A percentile compares a stretch with the other conserved stretches of the same genome.
phyloP scores from a whole-genome alignment of 2,113 vertebrate species.

The Rhizomys pruinosus region DNA sequence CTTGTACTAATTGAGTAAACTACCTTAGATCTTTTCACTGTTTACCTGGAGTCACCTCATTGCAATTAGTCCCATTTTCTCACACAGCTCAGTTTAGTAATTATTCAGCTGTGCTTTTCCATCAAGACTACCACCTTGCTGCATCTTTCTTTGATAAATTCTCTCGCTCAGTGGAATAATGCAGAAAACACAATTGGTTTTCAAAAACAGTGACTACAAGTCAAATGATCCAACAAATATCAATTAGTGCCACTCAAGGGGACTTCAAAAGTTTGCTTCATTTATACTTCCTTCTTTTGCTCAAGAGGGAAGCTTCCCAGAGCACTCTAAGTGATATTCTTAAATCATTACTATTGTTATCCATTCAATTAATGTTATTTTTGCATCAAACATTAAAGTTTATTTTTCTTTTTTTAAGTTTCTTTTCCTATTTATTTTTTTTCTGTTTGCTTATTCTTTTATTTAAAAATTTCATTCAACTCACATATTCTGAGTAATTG shows the following conservation, averaged over 20 bases:
- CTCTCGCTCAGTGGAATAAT: not conserved
- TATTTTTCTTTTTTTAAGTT: no score
- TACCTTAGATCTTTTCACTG: not conserved
- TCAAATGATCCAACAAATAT: conserved; percentile 41
- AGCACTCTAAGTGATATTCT: not conserved
- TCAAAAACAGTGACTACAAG: conserved; percentile 17
- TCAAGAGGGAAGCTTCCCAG: conserved; percentile 21
- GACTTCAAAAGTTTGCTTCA: conserved; percentile 12
- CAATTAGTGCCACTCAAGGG: not conserved
- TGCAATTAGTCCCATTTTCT: not conserved
- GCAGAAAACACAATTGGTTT: not conserved
- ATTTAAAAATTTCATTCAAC: no score
- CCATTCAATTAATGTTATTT: conserved; percentile 20
- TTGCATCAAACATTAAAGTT: no score
- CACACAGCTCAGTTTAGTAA: not conserved
- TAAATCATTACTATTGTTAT: not conserved
- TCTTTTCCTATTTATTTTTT: no score
- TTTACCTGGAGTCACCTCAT: not conserved
- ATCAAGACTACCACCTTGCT: not conserved
- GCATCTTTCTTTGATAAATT: not conserved
- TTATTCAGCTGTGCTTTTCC: not conserved
- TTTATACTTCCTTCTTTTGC: not conserved
- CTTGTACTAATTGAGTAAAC: not conserved
- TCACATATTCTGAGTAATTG: no score
- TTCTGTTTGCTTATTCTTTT: no score